Percentiles rank a stretch among this genome's conserved stretches.
Evolutionary conservation across 2,113 vertebrate genomes (phyloP).

Genomic region (Hydropotes inermis): DNA sequence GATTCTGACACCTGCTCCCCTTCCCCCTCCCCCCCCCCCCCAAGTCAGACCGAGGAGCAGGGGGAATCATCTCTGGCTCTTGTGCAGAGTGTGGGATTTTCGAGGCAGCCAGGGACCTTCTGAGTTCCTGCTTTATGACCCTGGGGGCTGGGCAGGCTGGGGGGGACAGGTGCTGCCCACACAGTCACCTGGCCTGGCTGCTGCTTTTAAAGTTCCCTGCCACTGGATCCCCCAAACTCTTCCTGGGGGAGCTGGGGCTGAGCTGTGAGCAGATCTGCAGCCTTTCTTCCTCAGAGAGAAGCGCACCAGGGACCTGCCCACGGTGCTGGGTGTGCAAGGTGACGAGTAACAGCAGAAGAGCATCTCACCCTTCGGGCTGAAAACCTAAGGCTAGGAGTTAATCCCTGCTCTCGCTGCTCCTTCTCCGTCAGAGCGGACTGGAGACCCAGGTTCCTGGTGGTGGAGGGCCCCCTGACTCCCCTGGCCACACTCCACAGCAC

Average conservation of each 20-base stretch:
- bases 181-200: background rate
- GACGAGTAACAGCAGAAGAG: rapidly evolving
- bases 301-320: background rate
- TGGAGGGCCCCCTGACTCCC: background rate
- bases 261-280: background rate
- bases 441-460: background rate
- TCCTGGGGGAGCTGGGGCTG: background rate
- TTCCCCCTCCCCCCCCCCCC: background rate
- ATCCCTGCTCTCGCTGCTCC: background rate
- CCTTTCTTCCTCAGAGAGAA: rapidly evolving
- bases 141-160: background rate
- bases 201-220: background rate
- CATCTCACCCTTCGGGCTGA: background rate
- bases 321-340: rapidly evolving
- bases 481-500: background rate
- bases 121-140: background rate
- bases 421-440: background rate
- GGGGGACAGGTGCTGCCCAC: background rate
- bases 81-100: background rate
- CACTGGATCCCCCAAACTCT: background rate
- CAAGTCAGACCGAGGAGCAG: background rate
- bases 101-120: background rate
- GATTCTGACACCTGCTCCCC: background rate
- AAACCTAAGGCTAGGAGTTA: background rate
- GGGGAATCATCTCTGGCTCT: background rate